Base-by-base conservation (phyloP, 2,797 vertebrate species). In the Astyanax mexicanus region DNA sequence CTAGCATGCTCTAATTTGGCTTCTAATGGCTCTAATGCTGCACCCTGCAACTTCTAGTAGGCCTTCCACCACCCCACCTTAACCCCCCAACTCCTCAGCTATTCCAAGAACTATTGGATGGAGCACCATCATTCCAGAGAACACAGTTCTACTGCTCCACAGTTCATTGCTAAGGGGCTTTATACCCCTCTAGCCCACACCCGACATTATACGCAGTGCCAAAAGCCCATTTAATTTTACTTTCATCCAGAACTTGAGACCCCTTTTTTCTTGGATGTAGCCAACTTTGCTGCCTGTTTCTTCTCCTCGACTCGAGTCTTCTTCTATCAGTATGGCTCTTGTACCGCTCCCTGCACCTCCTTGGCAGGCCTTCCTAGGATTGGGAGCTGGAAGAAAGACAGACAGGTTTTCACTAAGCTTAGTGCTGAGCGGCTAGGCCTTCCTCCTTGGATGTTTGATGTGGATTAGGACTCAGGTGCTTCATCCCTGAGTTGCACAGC, bases 371-470 rank as follows among this genome's bases (percentile, higher is more conserved):
- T 40, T 62, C 54, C 45, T 67, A 32, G 42, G 21, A 49, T 21
- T 23, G 68, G 47, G 29, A 47, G 37, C 69, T 55, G 66, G 52
- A 55, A 62, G 32, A 44, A 25, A 75, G 67, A 40, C 27, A 61
- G 68, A 42, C 25, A 82, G 58, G 65, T 81, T 78, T 84, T 77
- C 80, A 78, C 74, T 64, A 65, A 79, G 69, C 74, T 80, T 69
- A 76, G 29, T 15, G 55, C 45, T 15, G 60, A 69, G 74, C 65
- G 47, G 68, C 74, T 78, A 67, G 77, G 68, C 67, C 64, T 61
- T 65, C 55, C 69, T 72, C 65, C 51, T 69, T 32, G 62, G 65
- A 40, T 79, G 72, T 84, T 84, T 84, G 78, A 84, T 84, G 83
- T 80, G 69, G 74, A 82, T 81, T 72, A 80, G 52, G 80, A 75